These are phyloP conservation scores for Pseudocheirus occidentalis DNA, from an alignment of 2,797 vertebrate genomes.

Conservation along the genomic window DNA sequence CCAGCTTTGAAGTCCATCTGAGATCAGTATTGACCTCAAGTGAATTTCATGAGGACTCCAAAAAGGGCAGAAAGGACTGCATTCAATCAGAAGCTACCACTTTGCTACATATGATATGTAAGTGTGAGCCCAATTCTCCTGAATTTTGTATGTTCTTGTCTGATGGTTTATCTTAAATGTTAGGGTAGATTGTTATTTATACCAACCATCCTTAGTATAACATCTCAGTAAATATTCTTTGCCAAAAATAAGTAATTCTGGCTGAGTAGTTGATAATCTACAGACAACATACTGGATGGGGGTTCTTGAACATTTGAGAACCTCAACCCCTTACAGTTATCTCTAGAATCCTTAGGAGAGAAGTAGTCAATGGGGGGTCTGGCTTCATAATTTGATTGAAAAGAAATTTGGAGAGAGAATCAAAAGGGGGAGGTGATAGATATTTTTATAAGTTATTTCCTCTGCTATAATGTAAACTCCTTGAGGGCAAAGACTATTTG, in stretches of 20 bases:
- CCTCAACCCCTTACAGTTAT: not conserved
- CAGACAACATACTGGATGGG: not conserved
- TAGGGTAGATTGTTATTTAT: not conserved
- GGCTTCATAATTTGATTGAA: not conserved
- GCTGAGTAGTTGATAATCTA: not conserved
- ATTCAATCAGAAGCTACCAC: not conserved
- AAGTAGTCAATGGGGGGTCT: not conserved
- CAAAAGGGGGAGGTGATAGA: not conserved
- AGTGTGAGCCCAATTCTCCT: not conserved
- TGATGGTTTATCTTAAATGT: not conserved
- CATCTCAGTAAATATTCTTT: not conserved
- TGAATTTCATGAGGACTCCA: not conserved
- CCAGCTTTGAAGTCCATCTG: not conserved
- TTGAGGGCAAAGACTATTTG: not conserved
- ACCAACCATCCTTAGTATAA: not conserved
- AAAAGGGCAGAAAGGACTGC: not conserved
- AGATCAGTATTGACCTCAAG: not conserved
- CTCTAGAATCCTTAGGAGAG: not conserved
- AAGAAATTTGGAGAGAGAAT: not conserved
- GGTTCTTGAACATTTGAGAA: not conserved
- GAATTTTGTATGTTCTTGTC: not conserved
- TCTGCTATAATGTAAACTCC: not conserved
- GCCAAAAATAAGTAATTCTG: not conserved
- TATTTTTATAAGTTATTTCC: not conserved
- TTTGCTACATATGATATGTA: not conserved